A percentile compares a stretch with the other conserved stretches of the same genome.
These are phyloP conservation scores for Datnioides undecimradiatus DNA, from an alignment of 2,113 vertebrate species.

Conservation along the genomic window DNA sequence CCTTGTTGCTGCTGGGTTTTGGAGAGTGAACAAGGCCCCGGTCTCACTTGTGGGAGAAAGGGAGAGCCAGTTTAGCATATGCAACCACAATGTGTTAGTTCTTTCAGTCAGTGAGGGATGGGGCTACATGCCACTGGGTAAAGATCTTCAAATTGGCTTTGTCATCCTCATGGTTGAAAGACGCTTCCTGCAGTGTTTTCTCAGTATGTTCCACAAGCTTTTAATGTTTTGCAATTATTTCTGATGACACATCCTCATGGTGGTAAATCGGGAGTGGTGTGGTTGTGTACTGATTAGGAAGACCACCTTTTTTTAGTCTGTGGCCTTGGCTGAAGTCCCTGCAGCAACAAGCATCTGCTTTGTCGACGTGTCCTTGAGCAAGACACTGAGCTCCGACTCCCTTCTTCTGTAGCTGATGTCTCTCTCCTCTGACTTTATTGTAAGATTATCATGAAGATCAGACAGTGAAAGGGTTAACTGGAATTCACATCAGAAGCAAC, in stretches of 20 bases:
- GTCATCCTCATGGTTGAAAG: constrained; percentile 40
- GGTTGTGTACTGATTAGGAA: constrained; percentile 43
- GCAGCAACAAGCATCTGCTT: constrained; percentile 36
- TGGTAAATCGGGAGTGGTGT: constrained; percentile 31
- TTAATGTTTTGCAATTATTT: constrained; percentile 59
- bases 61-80: constrained; percentile 58
- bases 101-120: constrained; percentile 39
- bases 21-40: constrained; percentile 57
- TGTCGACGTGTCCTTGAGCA: constrained; percentile 33
- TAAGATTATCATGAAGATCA: constrained; percentile 1
- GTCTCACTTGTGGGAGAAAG: constrained; percentile 65
- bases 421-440: neutral
- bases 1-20: constrained; percentile 67
- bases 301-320: constrained; percentile 18
- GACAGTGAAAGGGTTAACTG: neutral
- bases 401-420: neutral
- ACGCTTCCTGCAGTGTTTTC: constrained; percentile 29
- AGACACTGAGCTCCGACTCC: neutral
- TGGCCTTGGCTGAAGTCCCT: constrained; percentile 24
- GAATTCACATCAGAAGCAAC: constrained; percentile 8
- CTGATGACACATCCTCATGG: constrained; percentile 44
- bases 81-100: constrained; percentile 46
- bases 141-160: constrained; percentile 54
- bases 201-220: constrained; percentile 9
- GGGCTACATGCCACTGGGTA: constrained; percentile 29